phyloP scores from a whole-genome alignment of 53 echinoderm and acorn worm species.

The Antedon mediterranea region DNA sequence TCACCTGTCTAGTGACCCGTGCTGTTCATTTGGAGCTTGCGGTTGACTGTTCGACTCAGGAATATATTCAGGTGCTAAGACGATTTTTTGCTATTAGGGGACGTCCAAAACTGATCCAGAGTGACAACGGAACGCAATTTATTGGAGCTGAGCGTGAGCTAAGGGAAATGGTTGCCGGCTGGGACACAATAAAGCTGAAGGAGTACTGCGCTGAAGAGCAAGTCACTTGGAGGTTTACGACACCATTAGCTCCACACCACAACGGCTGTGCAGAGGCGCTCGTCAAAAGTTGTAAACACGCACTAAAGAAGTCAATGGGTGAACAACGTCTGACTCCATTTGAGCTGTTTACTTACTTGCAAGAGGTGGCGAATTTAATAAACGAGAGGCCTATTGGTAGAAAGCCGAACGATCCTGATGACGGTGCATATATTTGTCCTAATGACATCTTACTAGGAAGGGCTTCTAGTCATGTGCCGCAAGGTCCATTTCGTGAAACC shows the following conservation, averaged over 20 bases:
- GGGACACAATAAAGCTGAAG: conserved; percentile 20
- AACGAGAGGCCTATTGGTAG: too few species aligned
- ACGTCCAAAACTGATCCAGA: conserved; percentile 22
- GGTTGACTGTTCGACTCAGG: conserved; percentile 26
- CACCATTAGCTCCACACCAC: conserved; percentile 53
- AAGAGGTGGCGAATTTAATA: conserved; percentile 38
- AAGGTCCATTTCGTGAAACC: background rate
- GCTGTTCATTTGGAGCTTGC: conserved; percentile 58
- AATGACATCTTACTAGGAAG: conserved; percentile 22
- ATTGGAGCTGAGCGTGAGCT: conserved; percentile 35
- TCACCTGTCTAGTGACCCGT: conserved; percentile 39
- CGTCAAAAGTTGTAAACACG: conserved; percentile 40
- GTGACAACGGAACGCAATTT: conserved; percentile 48
- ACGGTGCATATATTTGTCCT: conserved; percentile 36
- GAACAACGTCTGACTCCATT: conserved; percentile 39
- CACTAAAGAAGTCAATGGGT: conserved; percentile 47
- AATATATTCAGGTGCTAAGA: conserved; percentile 43
- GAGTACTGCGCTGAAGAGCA: conserved; percentile 49
- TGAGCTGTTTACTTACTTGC: conserved; percentile 38
- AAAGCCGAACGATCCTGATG: conserved; percentile 41
- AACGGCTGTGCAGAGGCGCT: conserved; percentile 52
- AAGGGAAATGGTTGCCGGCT: conserved; percentile 32
- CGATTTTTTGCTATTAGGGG: conserved; percentile 49
- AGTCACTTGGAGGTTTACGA: conserved; percentile 37
- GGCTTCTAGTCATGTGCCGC: background rate